phyloP scores from a whole-genome alignment of 2,888 invertebrate genomes.

The Ectropis crepuscularia region DNA sequence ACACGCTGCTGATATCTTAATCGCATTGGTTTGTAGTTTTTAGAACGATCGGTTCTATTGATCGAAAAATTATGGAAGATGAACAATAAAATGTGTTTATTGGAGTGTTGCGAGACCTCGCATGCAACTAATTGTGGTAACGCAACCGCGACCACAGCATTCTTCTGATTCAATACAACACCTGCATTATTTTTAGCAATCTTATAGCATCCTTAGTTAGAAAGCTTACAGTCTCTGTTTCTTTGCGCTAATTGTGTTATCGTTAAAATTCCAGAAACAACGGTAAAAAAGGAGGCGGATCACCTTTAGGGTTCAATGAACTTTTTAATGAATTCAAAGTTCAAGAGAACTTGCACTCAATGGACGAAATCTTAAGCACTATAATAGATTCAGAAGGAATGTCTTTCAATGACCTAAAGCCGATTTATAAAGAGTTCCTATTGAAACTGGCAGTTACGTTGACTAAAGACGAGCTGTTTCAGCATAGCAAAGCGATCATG shows the following conservation, averaged over 20 bases:
- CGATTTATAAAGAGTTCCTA: slow-evolving; percentile 95
- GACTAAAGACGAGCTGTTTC: slow-evolving; percentile 96
- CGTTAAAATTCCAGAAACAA: slow-evolving; percentile 80
- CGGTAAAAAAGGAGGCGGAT: slow-evolving; percentile 88
- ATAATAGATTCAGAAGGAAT: slow-evolving; percentile 96
- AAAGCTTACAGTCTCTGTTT: slow-evolving; percentile 32
- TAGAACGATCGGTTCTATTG: slow-evolving; percentile 18
- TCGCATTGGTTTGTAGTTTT: slow-evolving; percentile 40
- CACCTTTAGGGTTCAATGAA: slow-evolving; percentile 94
- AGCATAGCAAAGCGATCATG: slow-evolving; percentile 95
- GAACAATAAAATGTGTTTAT: slow-evolving; percentile 66
- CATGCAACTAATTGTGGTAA: slow-evolving; percentile 73
- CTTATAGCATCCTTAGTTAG: slow-evolving; percentile 27
- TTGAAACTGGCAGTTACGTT: slow-evolving; percentile 94
- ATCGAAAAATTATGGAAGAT: slow-evolving; percentile 46
- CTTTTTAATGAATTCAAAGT: slow-evolving; percentile 94
- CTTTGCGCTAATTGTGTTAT: slow-evolving; percentile 15
- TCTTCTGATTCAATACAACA: slow-evolving; percentile 65
- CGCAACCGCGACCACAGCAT: slow-evolving; percentile 74
- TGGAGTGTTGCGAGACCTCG: slow-evolving; percentile 70
- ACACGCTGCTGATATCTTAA: slow-evolving; percentile 53
- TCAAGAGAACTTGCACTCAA: slow-evolving; percentile 94
- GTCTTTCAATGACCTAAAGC: slow-evolving; percentile 96
- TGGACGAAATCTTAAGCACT: slow-evolving; percentile 94
- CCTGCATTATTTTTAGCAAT: slow-evolving; percentile 42